Conservation (phyloP, 2,888 invertebrate genomes). For the Marasmarcha lunaedactyla region DNA sequence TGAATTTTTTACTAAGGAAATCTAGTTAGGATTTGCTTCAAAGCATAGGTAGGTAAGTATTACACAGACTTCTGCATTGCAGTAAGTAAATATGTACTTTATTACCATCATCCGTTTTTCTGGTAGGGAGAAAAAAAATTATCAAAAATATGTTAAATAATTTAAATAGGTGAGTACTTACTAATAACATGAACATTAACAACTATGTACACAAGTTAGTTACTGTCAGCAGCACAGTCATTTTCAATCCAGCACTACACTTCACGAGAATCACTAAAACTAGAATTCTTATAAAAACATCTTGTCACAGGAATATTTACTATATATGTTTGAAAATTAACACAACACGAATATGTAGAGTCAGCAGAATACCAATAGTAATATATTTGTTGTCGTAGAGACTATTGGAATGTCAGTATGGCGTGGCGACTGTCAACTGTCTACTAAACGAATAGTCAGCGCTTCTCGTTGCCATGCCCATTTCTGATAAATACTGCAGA, state of each 20-base stretch:
- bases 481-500: conserved; percentile 29
- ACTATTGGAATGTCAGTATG: conserved; percentile 68
- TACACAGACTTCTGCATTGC: too few relatives aligned
- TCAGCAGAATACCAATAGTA: conserved; percentile 56
- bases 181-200: too few relatives aligned
- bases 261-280: conserved; percentile 28
- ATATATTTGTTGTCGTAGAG: conserved; percentile 57
- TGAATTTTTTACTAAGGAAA: too few relatives aligned
- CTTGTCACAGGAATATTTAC: conserved; percentile 16
- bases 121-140: too few relatives aligned
- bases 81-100: too few relatives aligned
- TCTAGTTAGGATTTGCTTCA: too few relatives aligned
- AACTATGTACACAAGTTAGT: not conserved
- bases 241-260: conserved; percentile 37
- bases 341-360: conserved; percentile 33
- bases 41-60: too few relatives aligned
- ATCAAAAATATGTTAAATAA: too few relatives aligned
- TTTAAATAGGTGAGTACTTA: too few relatives aligned
- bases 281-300: conserved; percentile 8
- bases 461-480: conserved; percentile 65
- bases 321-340: conserved; percentile 20
- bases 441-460: conserved; percentile 69
- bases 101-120: too few relatives aligned
- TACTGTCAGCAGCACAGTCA: conserved; percentile 23
- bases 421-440: conserved; percentile 70